Conservation (phyloP, 2,113 vertebrate species). For the Leptobrachium ailaonicum region DNA sequence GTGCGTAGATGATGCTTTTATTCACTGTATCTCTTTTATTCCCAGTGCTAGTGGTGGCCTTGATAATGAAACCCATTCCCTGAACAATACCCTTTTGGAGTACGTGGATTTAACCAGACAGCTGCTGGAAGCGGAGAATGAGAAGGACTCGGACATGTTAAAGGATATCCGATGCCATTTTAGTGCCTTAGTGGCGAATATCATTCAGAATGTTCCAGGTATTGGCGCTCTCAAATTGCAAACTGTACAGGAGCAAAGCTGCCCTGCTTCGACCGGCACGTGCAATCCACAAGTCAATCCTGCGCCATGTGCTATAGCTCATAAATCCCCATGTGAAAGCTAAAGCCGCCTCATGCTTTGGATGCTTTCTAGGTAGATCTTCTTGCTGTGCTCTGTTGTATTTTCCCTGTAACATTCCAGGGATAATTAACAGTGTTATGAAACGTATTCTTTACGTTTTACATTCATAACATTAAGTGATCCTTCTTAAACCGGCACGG, state of each 20-base stretch:
- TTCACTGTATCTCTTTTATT: slow-evolving; percentile 9
- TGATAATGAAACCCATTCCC: slow-evolving; percentile 94
- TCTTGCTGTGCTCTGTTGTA: too few relatives aligned
- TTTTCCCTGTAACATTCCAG: too few relatives aligned
- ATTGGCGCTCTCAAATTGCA: slow-evolving; percentile 40
- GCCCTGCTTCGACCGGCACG: too few relatives aligned
- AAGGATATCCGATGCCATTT: slow-evolving; percentile 98
- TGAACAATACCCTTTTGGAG: slow-evolving; percentile 92
- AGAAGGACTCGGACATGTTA: slow-evolving; percentile 96
- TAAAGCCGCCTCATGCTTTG: too few relatives aligned
- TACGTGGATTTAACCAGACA: slow-evolving; percentile 96
- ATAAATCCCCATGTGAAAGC: too few relatives aligned
- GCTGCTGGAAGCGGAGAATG: slow-evolving; percentile 96
- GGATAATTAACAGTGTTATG: too few relatives aligned
- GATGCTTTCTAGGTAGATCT: too few relatives aligned
- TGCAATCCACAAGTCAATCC: too few relatives aligned
- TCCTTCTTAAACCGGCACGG: too few relatives aligned
- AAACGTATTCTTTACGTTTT: too few relatives aligned
- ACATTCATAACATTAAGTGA: too few relatives aligned
- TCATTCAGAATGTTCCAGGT: slow-evolving; percentile 99
- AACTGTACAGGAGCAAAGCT: neutral
- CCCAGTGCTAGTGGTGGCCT: slow-evolving; percentile 91
- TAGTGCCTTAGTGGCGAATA: slow-evolving; percentile 98
- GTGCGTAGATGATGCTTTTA: neutral
- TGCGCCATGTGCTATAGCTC: too few relatives aligned